phyloP scores from a whole-genome alignment of 2,113 vertebrate species.

The Phylloscopus trochilus region DNA sequence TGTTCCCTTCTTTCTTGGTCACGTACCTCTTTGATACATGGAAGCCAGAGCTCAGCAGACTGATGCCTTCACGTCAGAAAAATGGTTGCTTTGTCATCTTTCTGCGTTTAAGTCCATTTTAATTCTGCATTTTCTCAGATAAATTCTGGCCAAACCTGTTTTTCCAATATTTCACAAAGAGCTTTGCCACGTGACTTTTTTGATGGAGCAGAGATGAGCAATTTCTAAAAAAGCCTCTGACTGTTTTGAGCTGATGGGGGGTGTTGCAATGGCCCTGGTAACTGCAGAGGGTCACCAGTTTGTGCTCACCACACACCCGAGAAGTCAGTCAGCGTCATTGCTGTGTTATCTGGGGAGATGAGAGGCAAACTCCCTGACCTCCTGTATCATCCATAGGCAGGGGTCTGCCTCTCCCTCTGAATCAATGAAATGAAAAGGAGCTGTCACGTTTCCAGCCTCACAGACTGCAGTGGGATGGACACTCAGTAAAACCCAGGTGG shows the following conservation, averaged over 20 bases:
- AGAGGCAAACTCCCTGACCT: not conserved
- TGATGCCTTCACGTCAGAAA: not conserved
- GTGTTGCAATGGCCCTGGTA: not conserved
- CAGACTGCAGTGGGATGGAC: not conserved
- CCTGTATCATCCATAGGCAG: not conserved
- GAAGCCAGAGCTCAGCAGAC: not conserved
- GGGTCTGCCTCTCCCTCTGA: not conserved
- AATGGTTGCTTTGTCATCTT: not conserved
- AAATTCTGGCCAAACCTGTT: not conserved
- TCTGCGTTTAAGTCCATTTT: not conserved
- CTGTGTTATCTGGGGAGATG: not conserved
- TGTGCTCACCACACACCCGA: not conserved
- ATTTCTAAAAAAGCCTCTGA: not conserved
- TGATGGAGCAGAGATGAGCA: not conserved
- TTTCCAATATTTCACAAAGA: not conserved
- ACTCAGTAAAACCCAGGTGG: not conserved
- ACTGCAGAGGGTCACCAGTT: not conserved
- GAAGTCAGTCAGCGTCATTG: not conserved
- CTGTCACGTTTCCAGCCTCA: not conserved
- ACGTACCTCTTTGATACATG: not conserved
- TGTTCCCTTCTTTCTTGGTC: not conserved
- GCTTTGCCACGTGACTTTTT: not conserved
- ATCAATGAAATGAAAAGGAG: not conserved
- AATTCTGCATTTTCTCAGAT: not conserved
- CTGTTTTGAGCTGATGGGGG: not conserved